A percentile compares a stretch with the other conserved stretches of the same genome.
Conservation (phyloP, 2,888 invertebrate species). For the Pasiphila rectangulata region DNA sequence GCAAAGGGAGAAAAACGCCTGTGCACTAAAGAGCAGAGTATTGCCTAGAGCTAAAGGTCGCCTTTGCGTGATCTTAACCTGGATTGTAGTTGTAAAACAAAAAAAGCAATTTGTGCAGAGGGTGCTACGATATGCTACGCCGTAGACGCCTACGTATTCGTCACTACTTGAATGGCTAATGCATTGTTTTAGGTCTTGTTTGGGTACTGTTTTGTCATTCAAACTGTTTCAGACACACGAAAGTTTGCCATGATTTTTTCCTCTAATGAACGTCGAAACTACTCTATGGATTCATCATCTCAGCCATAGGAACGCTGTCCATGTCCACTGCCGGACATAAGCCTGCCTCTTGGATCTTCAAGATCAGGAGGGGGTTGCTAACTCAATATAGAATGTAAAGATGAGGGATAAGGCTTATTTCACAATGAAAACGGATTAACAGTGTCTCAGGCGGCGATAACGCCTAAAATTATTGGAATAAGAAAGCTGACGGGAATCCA, state of each 20-base stretch:
- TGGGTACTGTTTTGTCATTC: too few species aligned
- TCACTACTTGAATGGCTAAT: too few species aligned
- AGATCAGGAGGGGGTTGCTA: too few species aligned
- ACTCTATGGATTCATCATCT: too few species aligned
- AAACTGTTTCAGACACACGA: too few species aligned
- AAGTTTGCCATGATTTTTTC: too few species aligned
- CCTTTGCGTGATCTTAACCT: slow-evolving; percentile 52
- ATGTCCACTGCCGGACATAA: too few species aligned
- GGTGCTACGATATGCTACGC: slow-evolving; percentile 4
- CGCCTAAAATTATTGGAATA: slow-evolving; percentile 14
- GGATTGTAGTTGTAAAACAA: slow-evolving; percentile 33
- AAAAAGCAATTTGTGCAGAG: slow-evolving; percentile 50
- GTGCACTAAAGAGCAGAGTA: slow-evolving; percentile 46
- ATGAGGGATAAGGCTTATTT: slow-evolving; percentile 1
- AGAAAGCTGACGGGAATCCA: slow-evolving; percentile 19
- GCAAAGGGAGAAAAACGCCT: slow-evolving; percentile 44
- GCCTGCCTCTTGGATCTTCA: too few species aligned
- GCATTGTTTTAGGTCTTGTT: too few species aligned
- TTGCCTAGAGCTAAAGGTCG: slow-evolving; percentile 57
- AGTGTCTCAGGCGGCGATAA: slow-evolving; percentile 2
- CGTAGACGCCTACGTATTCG: slow-evolving; percentile 11
- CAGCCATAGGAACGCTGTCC: too few species aligned
- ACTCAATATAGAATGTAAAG: not conserved
- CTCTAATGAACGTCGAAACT: too few species aligned
- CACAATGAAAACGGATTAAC: not conserved